phyloP scores from a whole-genome alignment of 2,797 vertebrate species.

The Sebastes taczanowskii region DNA sequence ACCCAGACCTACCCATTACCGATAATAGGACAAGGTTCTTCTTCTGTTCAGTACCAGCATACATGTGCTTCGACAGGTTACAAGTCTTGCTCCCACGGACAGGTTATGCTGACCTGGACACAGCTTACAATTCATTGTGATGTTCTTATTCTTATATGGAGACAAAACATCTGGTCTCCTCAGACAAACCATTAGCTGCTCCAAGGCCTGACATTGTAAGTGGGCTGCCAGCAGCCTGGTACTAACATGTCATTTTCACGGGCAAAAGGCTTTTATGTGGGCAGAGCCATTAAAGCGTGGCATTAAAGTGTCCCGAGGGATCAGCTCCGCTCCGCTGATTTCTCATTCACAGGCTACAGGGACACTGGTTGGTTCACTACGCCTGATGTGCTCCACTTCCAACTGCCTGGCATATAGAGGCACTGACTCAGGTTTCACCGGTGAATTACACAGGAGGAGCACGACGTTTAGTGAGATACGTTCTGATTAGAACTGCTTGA shows the following conservation, averaged over 20 bases:
- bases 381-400: constrained; percentile 4
- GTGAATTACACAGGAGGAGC: not conserved
- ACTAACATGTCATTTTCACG: not conserved
- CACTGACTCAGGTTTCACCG: constrained; percentile 10
- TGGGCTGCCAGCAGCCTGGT: not conserved
- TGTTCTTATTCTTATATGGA: not conserved
- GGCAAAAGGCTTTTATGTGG: constrained; percentile 1
- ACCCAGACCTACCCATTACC: not conserved
- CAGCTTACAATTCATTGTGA: not conserved
- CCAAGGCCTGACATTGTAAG: not conserved
- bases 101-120: not conserved
- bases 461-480: not conserved
- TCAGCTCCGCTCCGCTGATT: constrained; percentile 40
- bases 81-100: not conserved
- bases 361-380: not conserved
- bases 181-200: constrained; percentile 2
- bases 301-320: constrained; percentile 27
- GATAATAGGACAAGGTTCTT: not conserved
- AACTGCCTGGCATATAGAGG: not conserved
- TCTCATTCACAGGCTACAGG: constrained; percentile 7
- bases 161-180: not conserved
- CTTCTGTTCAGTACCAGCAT: not conserved
- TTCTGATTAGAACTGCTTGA: not conserved
- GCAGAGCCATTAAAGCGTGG: constrained; percentile 18
- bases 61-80: not conserved